Evolutionary conservation across 2,797 vertebrate genomes (phyloP).

Genomic region (Pangasius krempfi): DNA sequence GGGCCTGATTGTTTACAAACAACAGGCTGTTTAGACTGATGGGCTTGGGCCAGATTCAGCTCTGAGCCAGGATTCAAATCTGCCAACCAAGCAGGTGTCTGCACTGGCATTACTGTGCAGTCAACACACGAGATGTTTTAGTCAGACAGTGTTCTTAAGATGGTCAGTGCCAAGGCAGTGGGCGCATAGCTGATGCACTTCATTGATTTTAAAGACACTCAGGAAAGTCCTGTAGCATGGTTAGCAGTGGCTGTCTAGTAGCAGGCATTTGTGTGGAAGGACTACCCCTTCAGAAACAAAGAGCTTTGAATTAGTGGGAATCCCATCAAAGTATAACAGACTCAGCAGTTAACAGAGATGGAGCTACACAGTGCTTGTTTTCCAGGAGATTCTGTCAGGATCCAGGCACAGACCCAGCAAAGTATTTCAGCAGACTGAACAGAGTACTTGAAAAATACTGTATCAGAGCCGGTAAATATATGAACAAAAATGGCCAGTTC

Average conservation of each 20-base stretch:
- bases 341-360: neutral
- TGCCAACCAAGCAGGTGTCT: neutral
- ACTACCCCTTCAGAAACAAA: neutral
- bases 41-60: neutral
- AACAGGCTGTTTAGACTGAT: neutral
- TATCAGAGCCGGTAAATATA: neutral
- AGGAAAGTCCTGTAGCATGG: neutral
- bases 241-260: conserved; percentile 3
- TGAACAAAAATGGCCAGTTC: neutral
- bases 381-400: neutral
- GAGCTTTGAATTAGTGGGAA: neutral
- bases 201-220: neutral
- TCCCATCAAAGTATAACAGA: neutral
- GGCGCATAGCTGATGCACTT: neutral
- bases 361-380: neutral
- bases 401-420: neutral
- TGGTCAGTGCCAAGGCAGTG: neutral
- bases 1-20: neutral
- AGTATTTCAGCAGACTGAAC: neutral
- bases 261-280: neutral
- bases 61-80: neutral
- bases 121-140: neutral
- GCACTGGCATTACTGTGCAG: conserved; percentile 6
- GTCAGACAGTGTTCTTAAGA: neutral
- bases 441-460: neutral